Evolutionary conservation across 2,113 vertebrate species (phyloP).

Genomic region (Murina feae): DNA sequence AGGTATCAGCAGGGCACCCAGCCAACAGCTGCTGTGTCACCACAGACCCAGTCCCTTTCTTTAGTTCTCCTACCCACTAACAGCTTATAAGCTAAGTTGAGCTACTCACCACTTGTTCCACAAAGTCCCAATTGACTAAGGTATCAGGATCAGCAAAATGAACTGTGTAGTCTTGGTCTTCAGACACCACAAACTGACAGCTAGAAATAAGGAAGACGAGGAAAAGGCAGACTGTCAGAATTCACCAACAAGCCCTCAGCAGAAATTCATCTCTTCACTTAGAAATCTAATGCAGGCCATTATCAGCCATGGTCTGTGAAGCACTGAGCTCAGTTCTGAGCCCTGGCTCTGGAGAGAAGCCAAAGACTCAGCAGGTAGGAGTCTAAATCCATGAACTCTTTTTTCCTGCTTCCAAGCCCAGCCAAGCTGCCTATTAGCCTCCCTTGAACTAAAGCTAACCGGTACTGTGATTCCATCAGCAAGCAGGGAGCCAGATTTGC

Average conservation of each 20-base stretch:
- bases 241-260: background rate
- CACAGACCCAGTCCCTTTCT: background rate
- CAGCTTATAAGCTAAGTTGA: background rate
- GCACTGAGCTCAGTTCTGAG: background rate
- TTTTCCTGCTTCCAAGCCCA: conserved; percentile 21
- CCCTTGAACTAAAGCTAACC: conserved; percentile 48
- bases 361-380: background rate
- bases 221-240: background rate
- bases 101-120: conserved; percentile 97
- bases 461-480: background rate
- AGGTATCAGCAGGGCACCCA: background rate
- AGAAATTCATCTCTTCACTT: background rate
- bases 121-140: conserved; percentile 98
- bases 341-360: background rate
- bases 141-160: conserved; percentile 98
- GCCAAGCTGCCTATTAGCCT: background rate
- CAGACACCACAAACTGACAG: conserved; percentile 98
- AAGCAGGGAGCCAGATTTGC: background rate
- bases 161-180: conserved; percentile 96
- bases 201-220: conserved; percentile 76
- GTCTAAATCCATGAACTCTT: conserved; percentile 37
- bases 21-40: background rate
- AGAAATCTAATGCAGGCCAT: background rate
- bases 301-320: background rate
- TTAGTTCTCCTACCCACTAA: background rate